A percentile compares a stretch with the other conserved stretches of the same genome.
These are phyloP conservation scores for Corythornis vintsioides DNA, from an alignment of 2,113 vertebrate genomes.

Conservation along the genomic window DNA sequence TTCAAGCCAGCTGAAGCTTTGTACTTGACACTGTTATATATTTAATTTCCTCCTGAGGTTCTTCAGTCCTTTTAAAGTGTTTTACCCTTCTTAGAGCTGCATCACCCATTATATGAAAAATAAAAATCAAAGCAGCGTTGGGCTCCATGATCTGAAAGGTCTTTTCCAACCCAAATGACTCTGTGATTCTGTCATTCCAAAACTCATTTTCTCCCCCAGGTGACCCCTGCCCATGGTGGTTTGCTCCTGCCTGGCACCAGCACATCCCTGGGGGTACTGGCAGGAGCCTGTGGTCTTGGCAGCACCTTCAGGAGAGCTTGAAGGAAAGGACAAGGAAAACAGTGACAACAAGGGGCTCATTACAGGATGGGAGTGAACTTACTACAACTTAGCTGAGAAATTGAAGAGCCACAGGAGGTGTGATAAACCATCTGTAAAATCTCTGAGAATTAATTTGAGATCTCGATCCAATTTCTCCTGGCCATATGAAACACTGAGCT, in stretches of 20 bases:
- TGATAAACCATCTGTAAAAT: constrained; percentile 51
- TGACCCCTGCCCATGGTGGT: background rate
- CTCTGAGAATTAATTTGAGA: constrained; percentile 46
- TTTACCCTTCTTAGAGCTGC: background rate
- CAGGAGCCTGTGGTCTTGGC: background rate
- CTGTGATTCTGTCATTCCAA: background rate
- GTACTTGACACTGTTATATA: background rate
- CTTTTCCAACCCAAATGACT: background rate
- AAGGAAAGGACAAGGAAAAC: background rate
- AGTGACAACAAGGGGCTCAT: background rate
- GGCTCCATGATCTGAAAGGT: background rate
- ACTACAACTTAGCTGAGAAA: background rate
- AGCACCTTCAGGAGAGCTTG: background rate
- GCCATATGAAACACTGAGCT: background rate
- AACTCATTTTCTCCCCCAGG: background rate
- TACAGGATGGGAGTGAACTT: background rate
- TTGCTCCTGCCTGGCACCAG: background rate
- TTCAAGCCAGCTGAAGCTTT: background rate
- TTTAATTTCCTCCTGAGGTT: background rate
- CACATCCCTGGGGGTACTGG: background rate
- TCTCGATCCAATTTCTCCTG: constrained; percentile 29
- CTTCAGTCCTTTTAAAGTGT: background rate
- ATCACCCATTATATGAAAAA: background rate
- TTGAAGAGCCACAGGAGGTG: constrained; percentile 29
- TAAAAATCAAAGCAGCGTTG: background rate